Evolutionary conservation across 2,113 vertebrate genomes (phyloP).

Genomic region (Scalopus aquaticus): DNA sequence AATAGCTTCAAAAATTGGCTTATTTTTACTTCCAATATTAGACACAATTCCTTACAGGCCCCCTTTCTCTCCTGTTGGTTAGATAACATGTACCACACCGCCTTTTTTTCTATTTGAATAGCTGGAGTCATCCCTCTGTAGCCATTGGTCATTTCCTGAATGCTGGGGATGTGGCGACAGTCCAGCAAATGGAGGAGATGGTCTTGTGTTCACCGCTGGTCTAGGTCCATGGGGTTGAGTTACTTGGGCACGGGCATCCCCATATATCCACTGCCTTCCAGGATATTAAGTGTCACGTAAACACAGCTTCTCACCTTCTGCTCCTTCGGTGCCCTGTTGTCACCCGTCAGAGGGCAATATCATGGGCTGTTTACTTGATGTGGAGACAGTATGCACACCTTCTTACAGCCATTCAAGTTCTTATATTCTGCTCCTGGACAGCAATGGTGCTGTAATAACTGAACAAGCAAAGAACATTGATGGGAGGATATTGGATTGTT

Average conservation of each 20-base stretch:
- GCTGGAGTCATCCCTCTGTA: neutral
- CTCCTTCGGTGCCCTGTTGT: neutral
- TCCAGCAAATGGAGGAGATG: neutral
- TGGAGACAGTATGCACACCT: neutral
- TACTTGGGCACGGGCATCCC: conserved; percentile 25
- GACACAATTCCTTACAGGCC: neutral
- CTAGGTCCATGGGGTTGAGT: conserved; percentile 5
- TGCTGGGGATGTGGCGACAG: conserved; percentile 18
- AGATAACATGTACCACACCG: neutral
- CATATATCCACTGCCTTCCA: neutral
- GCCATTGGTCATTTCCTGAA: neutral
- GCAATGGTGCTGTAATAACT: neutral
- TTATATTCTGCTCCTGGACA: neutral
- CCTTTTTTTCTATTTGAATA: neutral
- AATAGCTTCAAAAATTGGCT: neutral
- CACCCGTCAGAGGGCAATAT: neutral
- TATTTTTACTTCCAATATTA: neutral
- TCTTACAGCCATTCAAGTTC: conserved; percentile 25
- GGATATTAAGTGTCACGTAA: conserved; percentile 50
- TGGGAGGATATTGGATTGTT: neutral
- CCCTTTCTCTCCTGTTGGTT: neutral
- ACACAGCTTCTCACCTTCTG: neutral
- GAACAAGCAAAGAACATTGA: neutral
- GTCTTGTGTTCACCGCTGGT: neutral
- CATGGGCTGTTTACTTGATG: neutral